Evolutionary conservation across 2,888 invertebrate genomes (phyloP).

Genomic region (Melanchra persicariae): DNA sequence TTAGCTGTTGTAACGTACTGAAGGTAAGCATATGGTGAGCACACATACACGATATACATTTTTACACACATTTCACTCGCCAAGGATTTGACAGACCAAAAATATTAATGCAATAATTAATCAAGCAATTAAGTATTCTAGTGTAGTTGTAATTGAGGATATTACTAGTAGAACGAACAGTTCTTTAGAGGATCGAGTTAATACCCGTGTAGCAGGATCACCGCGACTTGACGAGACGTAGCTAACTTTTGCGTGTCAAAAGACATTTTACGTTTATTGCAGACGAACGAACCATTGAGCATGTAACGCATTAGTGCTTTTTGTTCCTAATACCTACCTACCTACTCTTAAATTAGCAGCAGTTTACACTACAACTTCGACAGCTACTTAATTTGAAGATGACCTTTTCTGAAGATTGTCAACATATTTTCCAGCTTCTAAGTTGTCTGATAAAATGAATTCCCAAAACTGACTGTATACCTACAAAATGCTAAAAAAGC

Average conservation of each 20-base stretch:
- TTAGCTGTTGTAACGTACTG: conserved; percentile 76
- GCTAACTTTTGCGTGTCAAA: conserved; percentile 85
- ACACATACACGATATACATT: conserved; percentile 77
- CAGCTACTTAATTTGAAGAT: conserved; percentile 21
- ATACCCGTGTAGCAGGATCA: conserved; percentile 40
- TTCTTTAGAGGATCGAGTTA: conserved; percentile 65
- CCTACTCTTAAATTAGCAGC: conserved; percentile 1
- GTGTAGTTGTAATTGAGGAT: conserved; percentile 76
- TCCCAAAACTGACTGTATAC: conserved; percentile 26
- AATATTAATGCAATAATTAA: conserved; percentile 83
- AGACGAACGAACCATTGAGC: conserved; percentile 62
- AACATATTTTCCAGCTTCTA: neutral
- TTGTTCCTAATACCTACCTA: conserved; percentile 27
- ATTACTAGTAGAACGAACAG: conserved; percentile 72
- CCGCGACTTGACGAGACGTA: conserved; percentile 68
- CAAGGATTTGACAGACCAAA: conserved; percentile 86
- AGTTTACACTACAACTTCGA: conserved; percentile 19
- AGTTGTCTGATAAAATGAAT: conserved; percentile 5
- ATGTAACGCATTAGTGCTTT: conserved; percentile 24
- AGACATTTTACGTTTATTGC: conserved; percentile 79
- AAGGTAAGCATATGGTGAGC: conserved; percentile 84
- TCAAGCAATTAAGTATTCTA: conserved; percentile 80
- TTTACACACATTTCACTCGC: conserved; percentile 86
- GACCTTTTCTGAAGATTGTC: neutral
- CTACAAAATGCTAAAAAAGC: conserved; percentile 22